Conservation (phyloP, 2,888 invertebrate species). For the Rhagonycha lutea region DNA sequence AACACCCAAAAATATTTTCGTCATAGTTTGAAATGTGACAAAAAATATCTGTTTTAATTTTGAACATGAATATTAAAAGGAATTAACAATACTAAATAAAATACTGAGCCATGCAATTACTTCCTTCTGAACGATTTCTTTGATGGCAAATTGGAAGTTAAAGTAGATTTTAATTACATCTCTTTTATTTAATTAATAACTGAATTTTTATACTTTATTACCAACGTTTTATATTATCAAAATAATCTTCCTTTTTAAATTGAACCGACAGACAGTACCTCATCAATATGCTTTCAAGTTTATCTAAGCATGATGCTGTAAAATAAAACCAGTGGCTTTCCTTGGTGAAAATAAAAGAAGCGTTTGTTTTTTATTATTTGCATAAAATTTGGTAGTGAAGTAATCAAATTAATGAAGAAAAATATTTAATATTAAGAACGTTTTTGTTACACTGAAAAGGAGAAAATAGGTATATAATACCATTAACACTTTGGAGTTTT, state of each 20-base stretch:
- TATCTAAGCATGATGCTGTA: slow-evolving; percentile 13
- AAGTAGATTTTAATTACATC: background rate
- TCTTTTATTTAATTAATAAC: background rate
- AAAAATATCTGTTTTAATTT: background rate
- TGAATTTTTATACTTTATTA: background rate
- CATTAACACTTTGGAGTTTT: background rate
- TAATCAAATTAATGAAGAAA: background rate
- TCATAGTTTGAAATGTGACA: background rate
- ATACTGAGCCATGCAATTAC: background rate
- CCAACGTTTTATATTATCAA: background rate
- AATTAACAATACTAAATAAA: background rate
- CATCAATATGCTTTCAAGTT: slow-evolving; percentile 14
- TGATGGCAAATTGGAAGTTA: background rate
- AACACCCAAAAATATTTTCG: too few species aligned
- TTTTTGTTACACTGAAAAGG: background rate
- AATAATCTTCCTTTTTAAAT: slow-evolving; percentile 1
- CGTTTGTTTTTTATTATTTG: slow-evolving; percentile 10
- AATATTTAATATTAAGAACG: background rate
- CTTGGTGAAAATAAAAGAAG: slow-evolving; percentile 6
- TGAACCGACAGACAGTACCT: slow-evolving; percentile 1
- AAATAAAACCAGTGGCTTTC: slow-evolving; percentile 12
- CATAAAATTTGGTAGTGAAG: slow-evolving; percentile 1
- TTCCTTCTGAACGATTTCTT: background rate
- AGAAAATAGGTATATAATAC: background rate
- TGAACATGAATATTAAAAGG: background rate